Percentiles rank a stretch among this genome's conserved stretches.
Evolutionary conservation across 2,113 vertebrate species (phyloP).

Genomic region (Arizona elegans): DNA sequence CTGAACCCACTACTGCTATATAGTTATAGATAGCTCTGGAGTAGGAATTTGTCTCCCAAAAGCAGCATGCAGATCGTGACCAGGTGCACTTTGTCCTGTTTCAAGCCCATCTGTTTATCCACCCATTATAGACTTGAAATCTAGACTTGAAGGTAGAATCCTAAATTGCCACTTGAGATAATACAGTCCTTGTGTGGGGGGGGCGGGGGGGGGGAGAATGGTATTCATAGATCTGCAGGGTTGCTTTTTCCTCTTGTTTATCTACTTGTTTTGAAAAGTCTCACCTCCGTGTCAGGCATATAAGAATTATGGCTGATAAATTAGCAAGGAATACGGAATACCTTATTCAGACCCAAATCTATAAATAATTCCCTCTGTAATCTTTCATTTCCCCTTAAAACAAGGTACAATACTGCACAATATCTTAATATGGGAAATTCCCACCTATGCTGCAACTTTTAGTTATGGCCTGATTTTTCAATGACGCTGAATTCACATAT

Average conservation of each 20-base stretch:
- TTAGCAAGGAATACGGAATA: not conserved
- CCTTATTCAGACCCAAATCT: not conserved
- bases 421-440: not conserved
- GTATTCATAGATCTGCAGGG: not conserved
- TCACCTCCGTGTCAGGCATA: not conserved
- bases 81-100: not conserved
- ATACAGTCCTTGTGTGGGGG: not conserved
- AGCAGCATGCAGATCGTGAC: not conserved
- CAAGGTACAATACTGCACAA: not conserved
- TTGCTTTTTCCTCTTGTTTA: not conserved
- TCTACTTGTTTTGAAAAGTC: not conserved
- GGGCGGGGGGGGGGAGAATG: not conserved
- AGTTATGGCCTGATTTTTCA: not conserved
- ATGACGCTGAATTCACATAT: not conserved
- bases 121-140: not conserved
- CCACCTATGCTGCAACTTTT: not conserved
- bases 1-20: too few relatives aligned
- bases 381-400: not conserved
- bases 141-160: not conserved
- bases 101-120: not conserved
- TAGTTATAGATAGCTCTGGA: not conserved
- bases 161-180: not conserved
- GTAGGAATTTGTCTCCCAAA: not conserved
- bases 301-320: not conserved
- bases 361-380: not conserved